Evolutionary conservation across 2,888 invertebrate species (phyloP).

Genomic region (Ichneumon xanthorius): DNA sequence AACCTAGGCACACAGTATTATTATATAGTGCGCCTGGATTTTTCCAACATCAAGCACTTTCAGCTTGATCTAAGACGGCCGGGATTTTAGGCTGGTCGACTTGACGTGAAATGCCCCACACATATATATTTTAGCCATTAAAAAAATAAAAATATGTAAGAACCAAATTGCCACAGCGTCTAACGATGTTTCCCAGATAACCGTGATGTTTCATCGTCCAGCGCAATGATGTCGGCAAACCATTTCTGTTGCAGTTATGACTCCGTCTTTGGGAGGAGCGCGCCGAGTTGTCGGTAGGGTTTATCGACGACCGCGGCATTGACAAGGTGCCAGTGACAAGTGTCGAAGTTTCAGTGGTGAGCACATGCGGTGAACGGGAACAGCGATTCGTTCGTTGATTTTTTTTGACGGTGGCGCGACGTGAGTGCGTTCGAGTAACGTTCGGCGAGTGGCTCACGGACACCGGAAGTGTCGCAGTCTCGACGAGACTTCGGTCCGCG

Average conservation of each 20-base stretch:
- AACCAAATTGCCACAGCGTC: no score
- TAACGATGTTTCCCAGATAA: no score
- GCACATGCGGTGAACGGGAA: conserved; percentile 35
- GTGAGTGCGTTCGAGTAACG: conserved; percentile 49
- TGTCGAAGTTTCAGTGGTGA: conserved; percentile 54
- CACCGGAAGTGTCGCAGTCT: conserved; percentile 52
- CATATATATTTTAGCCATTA: no score
- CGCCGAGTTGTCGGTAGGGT: conserved; percentile 4
- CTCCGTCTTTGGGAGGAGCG: conserved; percentile 33
- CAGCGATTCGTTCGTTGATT: conserved; percentile 48
- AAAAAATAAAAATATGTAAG: no score
- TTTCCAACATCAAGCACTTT: no score
- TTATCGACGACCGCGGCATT: conserved; percentile 20
- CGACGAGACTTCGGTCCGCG: conserved; percentile 34
- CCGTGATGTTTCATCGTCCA: background rate
- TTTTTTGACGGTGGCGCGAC: conserved; percentile 55
- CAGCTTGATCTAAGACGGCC: no score
- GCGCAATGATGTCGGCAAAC: background rate
- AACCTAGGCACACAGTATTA: no score
- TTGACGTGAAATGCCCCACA: no score
- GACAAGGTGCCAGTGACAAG: conserved; percentile 52
- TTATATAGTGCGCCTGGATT: no score
- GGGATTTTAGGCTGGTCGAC: no score
- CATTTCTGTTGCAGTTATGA: conserved; percentile 62
- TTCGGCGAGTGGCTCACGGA: conserved; percentile 45